Conservation (phyloP, 2,797 vertebrate genomes). For the Ceryle rudis region DNA sequence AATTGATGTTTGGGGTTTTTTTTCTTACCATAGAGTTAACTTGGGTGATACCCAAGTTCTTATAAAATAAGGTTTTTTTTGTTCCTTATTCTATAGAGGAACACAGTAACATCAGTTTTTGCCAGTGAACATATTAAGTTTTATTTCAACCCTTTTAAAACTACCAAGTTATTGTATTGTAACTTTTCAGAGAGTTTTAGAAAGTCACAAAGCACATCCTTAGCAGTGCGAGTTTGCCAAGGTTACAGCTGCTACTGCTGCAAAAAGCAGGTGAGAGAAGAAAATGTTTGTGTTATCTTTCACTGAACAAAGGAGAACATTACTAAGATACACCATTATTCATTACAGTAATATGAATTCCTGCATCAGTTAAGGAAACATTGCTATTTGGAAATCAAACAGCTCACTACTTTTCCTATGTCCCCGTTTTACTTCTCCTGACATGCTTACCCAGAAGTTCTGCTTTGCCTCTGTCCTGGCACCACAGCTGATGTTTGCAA, state of each 20-base stretch:
- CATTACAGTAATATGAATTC: not conserved
- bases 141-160: not conserved
- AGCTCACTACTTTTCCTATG: not conserved
- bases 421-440: not conserved
- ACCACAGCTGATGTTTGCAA: not conserved
- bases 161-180: not conserved
- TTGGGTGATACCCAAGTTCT: not conserved
- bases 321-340: not conserved
- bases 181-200: conserved; percentile 16
- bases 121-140: not conserved
- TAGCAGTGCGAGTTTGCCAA: conserved; percentile 3
- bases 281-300: not conserved
- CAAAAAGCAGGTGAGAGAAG: not conserved
- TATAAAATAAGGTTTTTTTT: not conserved
- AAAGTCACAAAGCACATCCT: not conserved
- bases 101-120: not conserved
- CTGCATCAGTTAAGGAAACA: not conserved
- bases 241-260: not conserved
- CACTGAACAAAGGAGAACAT: not conserved
- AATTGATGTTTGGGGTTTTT: rapidly evolving
- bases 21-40: not conserved
- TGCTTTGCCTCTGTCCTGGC: not conserved
- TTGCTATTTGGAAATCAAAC: conserved; percentile 7
- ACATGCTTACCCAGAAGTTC: not conserved
- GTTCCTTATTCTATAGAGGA: not conserved